Evolutionary conservation across 1,140 invertebrate genomes (phyloP), one percentile per base, ranked within the genome.

Genomic region (Trichonephila clavata): DNA sequence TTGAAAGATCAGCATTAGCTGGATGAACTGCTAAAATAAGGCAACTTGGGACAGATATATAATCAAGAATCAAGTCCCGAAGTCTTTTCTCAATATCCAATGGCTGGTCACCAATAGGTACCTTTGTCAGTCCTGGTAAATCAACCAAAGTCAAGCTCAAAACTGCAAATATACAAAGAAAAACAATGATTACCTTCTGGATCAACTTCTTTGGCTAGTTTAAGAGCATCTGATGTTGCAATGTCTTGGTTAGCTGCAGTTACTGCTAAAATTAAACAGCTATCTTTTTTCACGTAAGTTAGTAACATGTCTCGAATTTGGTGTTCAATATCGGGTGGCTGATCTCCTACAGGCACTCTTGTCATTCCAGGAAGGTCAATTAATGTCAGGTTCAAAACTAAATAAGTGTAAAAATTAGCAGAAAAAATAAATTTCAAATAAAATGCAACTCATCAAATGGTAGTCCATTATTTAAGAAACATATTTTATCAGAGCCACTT

Each of bases 241-340:
- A 99, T 97, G 97, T 99, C 98, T 92, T 98, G 98, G 96, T 99
- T 99, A 92, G 98, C 98, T 86, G 98, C 98, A 32, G 98, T 99
- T n/a, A 99, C 98, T 92, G 98, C 98, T 95, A 99, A 96, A 96
- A 99, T 99, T 81, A 99, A 97, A 96, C 98, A 99, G 91, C 98
- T 99, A 95, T 99, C 98, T 94, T 98, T 97, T 94, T 97, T 97
- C 94, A 99, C 99, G 96, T 98, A 99, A 95, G 98, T 98, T 95
- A 99, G 97, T 95, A 99, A 98, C 98, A 99, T 99, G 88, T 97
- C 97, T 95, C 98, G 97, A 95, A 99, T 99, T 96, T 99, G 98
- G 92, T 97, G 96, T 96, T 99, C 98, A 95, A 99, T 99, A 95
- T 99, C 98, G 8, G 95, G 96, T 14, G 98, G 98, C 96, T 99